Conservation (phyloP, 2,113 vertebrate species). For the Eptesicus fuscus region DNA sequence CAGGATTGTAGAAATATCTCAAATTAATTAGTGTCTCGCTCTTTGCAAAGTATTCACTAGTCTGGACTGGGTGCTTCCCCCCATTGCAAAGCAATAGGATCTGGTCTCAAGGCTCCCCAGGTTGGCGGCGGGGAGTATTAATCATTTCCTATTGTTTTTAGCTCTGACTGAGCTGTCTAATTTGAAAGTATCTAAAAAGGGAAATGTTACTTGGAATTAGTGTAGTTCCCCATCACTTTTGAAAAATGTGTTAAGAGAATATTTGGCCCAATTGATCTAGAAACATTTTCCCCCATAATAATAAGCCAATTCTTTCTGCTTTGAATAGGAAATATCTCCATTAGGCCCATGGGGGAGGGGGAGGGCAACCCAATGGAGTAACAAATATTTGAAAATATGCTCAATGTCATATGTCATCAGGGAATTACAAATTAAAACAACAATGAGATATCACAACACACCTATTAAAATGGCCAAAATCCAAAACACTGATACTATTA, state of each 20-base stretch:
- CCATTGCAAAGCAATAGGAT: not conserved
- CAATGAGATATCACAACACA: no score
- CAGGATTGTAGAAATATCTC: not conserved
- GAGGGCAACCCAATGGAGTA: not conserved
- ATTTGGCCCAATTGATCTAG: not conserved
- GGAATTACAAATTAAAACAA: not conserved
- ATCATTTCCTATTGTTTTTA: not conserved
- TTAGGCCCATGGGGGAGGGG: not conserved
- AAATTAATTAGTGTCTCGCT: not conserved
- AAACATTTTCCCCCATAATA: not conserved
- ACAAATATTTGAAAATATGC: not conserved
- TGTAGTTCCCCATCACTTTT: not conserved
- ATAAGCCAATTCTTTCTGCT: not conserved
- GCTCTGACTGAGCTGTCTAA: not conserved
- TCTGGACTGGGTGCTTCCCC: not conserved
- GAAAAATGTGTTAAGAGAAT: constrained; percentile 3
- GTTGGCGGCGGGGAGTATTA: fast-evolving
- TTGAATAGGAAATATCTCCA: not conserved
- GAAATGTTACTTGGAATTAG: not conserved
- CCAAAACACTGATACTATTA: not conserved
- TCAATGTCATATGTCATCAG: not conserved
- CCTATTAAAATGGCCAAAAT: no score
- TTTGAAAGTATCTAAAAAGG: not conserved
- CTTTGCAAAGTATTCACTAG: not conserved
- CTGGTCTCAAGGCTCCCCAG: not conserved